Conservation (phyloP, 2,113 vertebrate genomes). For the Otis tarda region DNA sequence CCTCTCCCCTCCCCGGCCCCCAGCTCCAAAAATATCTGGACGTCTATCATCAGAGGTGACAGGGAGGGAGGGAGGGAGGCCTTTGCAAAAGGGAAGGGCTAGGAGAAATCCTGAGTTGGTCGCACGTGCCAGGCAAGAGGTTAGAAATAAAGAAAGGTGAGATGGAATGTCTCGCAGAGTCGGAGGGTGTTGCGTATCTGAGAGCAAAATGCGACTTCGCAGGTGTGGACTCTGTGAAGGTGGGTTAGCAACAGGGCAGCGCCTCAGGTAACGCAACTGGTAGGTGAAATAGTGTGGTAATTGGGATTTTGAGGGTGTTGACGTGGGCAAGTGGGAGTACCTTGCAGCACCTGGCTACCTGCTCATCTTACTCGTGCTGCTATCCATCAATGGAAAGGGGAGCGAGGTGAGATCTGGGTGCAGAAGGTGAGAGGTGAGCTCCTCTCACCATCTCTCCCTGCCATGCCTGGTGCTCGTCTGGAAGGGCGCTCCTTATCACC, state of each 20-base stretch:
- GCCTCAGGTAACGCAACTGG: not conserved
- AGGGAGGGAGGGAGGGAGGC: not conserved
- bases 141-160: not conserved
- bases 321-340: not conserved
- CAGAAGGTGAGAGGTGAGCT: not conserved
- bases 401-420: not conserved
- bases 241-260: not conserved
- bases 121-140: rapidly evolving
- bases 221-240: not conserved
- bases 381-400: not conserved
- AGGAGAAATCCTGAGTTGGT: not conserved
- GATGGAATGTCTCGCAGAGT: not conserved
- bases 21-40: not conserved
- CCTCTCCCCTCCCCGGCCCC: not conserved
- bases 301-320: not conserved
- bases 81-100: not conserved
- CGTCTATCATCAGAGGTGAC: not conserved
- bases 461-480: rapidly evolving
- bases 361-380: not conserved
- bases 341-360: not conserved
- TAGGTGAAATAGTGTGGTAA: not conserved
- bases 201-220: not conserved
- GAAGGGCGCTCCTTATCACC: not conserved
- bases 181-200: not conserved
- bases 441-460: not conserved